A percentile compares a stretch with the other conserved stretches of the same genome.
Conservation (phyloP, 2,797 vertebrate species). For the Rallus crepitans region DNA sequence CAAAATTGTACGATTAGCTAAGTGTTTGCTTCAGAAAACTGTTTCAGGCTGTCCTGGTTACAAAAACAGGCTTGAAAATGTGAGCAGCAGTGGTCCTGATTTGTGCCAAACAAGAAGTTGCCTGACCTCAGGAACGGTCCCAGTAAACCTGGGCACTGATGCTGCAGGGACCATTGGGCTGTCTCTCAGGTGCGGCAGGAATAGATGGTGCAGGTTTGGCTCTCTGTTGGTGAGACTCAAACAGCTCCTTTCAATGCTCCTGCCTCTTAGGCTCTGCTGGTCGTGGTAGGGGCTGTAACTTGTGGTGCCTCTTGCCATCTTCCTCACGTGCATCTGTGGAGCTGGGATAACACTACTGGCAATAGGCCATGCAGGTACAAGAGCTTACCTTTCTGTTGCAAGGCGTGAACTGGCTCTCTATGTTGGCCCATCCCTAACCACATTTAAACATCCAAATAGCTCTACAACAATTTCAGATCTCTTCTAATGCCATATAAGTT, state of each 20-base stretch:
- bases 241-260: not conserved
- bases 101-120: not conserved
- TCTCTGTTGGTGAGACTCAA: not conserved
- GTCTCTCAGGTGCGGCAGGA: not conserved
- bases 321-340: rapidly evolving
- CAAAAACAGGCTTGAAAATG: not conserved
- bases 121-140: not conserved
- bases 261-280: not conserved
- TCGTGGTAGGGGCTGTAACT: not conserved
- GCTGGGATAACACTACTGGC: not conserved
- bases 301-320: not conserved
- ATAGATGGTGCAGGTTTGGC: not conserved
- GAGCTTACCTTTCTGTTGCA: not conserved
- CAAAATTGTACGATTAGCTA: not conserved
- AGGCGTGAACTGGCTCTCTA: not conserved
- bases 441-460: not conserved
- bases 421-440: not conserved
- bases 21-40: not conserved
- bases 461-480: not conserved
- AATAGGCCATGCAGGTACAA: not conserved
- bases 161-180: not conserved
- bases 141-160: not conserved
- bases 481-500: not conserved
- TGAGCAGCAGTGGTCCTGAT: not conserved
- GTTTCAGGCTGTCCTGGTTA: not conserved